phyloP scores from a whole-genome alignment of 2,888 invertebrate genomes.

The Branchipolynoe longqiensis region DNA sequence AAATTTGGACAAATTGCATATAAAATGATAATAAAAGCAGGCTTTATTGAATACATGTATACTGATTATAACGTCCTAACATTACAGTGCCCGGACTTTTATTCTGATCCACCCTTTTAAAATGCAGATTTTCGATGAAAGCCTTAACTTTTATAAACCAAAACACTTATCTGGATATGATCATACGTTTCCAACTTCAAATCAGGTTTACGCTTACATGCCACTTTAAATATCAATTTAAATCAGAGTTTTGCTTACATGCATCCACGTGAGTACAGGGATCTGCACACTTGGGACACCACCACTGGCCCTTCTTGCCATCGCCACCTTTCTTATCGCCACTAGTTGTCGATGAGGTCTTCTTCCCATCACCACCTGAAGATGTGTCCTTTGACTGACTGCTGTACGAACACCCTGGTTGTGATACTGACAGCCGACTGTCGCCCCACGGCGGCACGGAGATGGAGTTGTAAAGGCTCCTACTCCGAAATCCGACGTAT shows the following conservation, averaged over 20 bases:
- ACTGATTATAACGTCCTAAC: too few relatives aligned
- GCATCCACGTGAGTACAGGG: slow-evolving; percentile 98
- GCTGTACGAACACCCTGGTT: slow-evolving; percentile 17
- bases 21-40: neutral
- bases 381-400: slow-evolving; percentile 36
- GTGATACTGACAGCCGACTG: too few relatives aligned
- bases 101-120: too few relatives aligned
- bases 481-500: neutral
- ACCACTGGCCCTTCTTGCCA: slow-evolving; percentile 72
- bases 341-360: slow-evolving; percentile 55
- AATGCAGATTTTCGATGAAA: too few relatives aligned
- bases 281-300: slow-evolving; percentile 97
- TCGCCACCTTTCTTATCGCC: slow-evolving; percentile 84
- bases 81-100: too few relatives aligned
- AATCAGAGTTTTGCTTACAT: too few relatives aligned
- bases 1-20: neutral
- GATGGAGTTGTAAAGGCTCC: neutral
- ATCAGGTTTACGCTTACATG: too few relatives aligned
- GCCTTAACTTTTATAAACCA: too few relatives aligned
- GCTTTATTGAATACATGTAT: too few relatives aligned
- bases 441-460: neutral
- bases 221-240: too few relatives aligned
- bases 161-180: too few relatives aligned
- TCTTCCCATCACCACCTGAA: neutral
- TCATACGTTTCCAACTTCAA: too few relatives aligned